Conservation (phyloP, 2,113 vertebrate species). For the Leuciscus idus region DNA sequence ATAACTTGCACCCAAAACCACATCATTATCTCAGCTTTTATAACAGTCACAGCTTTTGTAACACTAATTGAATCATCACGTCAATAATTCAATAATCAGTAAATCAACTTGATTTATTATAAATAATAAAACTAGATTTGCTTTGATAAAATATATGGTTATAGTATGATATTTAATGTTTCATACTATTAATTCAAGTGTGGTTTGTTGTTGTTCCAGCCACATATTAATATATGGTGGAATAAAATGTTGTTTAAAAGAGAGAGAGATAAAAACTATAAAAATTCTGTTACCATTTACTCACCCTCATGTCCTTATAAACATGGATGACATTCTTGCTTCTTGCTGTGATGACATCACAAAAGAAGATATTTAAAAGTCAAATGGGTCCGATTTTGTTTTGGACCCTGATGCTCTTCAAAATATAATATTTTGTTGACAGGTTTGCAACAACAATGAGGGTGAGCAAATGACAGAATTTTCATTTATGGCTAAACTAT, state of each 20-base stretch:
- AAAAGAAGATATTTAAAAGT: neutral
- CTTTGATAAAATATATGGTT: neutral
- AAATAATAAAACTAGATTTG: neutral
- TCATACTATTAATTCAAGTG: neutral
- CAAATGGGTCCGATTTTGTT: neutral
- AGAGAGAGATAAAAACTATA: neutral
- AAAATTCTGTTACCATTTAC: neutral
- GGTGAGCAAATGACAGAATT: neutral
- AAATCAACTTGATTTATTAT: neutral
- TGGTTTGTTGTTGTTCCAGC: neutral
- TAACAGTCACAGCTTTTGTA: conserved; percentile 2
- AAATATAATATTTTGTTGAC: neutral
- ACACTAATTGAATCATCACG: neutral
- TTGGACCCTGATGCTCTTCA: neutral
- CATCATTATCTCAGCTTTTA: neutral
- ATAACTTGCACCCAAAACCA: conserved; percentile 27
- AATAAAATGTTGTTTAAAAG: neutral
- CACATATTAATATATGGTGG: neutral
- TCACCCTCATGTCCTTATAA: neutral
- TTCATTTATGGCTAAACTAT: neutral
- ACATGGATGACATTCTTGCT: neutral
- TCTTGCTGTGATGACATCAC: neutral
- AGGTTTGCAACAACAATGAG: neutral
- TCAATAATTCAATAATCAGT: neutral
- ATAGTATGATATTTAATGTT: neutral